These are phyloP conservation scores for Steinernema carpocapsae DNA, from an alignment of 2,888 invertebrate species.

Conservation along the genomic window DNA sequence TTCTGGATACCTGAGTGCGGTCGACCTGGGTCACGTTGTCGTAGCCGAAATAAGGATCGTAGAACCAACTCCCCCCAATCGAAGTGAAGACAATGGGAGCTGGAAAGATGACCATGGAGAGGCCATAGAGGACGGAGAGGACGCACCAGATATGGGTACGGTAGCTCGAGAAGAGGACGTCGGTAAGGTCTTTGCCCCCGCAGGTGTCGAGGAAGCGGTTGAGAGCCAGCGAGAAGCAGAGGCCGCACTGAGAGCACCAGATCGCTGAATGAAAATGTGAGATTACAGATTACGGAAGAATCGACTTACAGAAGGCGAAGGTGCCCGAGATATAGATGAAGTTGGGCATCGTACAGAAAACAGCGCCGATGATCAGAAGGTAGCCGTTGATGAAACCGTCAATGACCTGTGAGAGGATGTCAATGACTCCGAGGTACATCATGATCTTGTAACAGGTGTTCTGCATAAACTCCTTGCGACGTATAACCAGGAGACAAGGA, in stretches of 20 bases:
- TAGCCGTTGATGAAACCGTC: constrained; percentile 42
- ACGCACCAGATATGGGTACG: constrained; percentile 1
- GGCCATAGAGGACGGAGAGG: neutral
- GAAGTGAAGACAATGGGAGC: neutral
- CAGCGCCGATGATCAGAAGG: constrained; percentile 41
- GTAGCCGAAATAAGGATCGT: neutral
- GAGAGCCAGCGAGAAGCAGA: neutral
- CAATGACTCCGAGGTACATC: constrained; percentile 42
- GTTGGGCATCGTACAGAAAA: constrained; percentile 38
- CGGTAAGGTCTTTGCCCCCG: neutral
- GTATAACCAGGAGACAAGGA: constrained; percentile 40
- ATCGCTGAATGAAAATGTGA: neutral
- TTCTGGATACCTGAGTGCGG: neutral
- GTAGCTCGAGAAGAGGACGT: neutral
- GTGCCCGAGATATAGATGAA: constrained; percentile 42
- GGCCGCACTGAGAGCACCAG: neutral
- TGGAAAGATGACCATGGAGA: neutral
- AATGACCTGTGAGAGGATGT: constrained; percentile 39
- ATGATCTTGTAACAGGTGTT: constrained; percentile 46
- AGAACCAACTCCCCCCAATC: constrained; percentile 14
- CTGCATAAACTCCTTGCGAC: constrained; percentile 39
- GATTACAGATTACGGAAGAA: neutral
- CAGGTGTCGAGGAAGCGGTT: constrained; percentile 23
- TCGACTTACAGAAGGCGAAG: neutral
- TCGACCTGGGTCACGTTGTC: neutral